These are phyloP conservation scores for Diuraphis noxia DNA, from an alignment of 1,140 invertebrate genomes.

Conservation along the genomic window DNA sequence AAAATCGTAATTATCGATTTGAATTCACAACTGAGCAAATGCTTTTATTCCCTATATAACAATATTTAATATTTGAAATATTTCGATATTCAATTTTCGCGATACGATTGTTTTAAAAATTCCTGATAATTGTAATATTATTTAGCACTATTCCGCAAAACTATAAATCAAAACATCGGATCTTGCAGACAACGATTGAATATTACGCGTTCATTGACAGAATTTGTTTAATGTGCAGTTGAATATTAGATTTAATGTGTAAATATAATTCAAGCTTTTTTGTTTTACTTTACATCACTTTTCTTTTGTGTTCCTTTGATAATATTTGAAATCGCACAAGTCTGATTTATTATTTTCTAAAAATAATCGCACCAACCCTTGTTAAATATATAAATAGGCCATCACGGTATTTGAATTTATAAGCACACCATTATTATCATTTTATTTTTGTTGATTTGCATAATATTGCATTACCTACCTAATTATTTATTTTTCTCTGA, in stretches of 20 bases:
- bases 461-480: constrained; percentile 30
- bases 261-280: constrained; percentile 46
- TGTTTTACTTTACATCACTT: constrained; percentile 48
- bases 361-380: constrained; percentile 45
- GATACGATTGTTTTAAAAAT: too few relatives aligned
- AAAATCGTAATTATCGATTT: not conserved
- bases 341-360: constrained; percentile 48
- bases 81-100: too few relatives aligned
- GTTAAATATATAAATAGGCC: constrained; percentile 31
- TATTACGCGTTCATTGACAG: not conserved
- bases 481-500: constrained; percentile 7
- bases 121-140: too few relatives aligned
- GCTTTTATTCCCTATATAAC: not conserved
- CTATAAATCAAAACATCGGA: too few relatives aligned
- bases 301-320: constrained; percentile 44
- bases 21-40: not conserved
- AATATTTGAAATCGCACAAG: constrained; percentile 51
- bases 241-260: constrained; percentile 37
- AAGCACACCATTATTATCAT: constrained; percentile 51
- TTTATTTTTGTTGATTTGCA: constrained; percentile 43
- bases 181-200: too few relatives aligned
- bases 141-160: too few relatives aligned
- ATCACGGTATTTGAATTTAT: constrained; percentile 52
- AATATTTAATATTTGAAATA: too few relatives aligned
- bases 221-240: constrained; percentile 20